Base-by-base conservation (phyloP, 1,140 invertebrate genomes). In the Agraylea sexmaculata region DNA sequence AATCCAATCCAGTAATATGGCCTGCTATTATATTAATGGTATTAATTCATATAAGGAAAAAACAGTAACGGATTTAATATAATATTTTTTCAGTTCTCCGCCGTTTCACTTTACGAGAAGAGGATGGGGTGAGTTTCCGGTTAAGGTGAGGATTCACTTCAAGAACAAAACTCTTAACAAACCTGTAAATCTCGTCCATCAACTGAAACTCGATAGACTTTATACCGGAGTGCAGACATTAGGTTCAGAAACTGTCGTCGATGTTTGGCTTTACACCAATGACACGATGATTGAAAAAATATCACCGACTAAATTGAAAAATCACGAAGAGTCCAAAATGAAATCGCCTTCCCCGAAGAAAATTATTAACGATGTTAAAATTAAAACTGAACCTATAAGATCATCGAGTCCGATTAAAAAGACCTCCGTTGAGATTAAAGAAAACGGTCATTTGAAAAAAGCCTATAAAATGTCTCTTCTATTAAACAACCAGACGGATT, bases 41-140 rank as follows among this genome's bases (percentile, higher is more conserved):
- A n/a, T n/a, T n/a, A n/a, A n/a, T n/a, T n/a, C n/a, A 2, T 8
- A 27, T 29, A 19, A 12, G 34, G 1, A 37, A 19, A 3, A 34
- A n/a, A 35, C 25, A 23, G n/a, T n/a, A n/a, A n/a, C n/a, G n/a
- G n/a, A n/a, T 31, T 31, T 37, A 41, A 23, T 39, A 32, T 42
- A 45, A 50, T 22, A 15, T 34, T 51, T 43, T 55, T 54, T 7
- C 52, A 83, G 79, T 32, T 62, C 73, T 23, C 69, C 79, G 1
- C 88, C 88, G 6, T 92, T 87, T 69, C 80, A 89, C 55, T 55
- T 93, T 30, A 77, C 78, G 0, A 70, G 86, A 30, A 68, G 83
- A 34, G 88, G 88, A 13, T 93, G 88, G 88, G 88, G 88, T 11
- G 87, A 92, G 66, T 93, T 93, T 68, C 83, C 83, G 1, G 63